Base-by-base conservation (phyloP, 2,797 vertebrate species). In the Phoeniculus purpureus region DNA sequence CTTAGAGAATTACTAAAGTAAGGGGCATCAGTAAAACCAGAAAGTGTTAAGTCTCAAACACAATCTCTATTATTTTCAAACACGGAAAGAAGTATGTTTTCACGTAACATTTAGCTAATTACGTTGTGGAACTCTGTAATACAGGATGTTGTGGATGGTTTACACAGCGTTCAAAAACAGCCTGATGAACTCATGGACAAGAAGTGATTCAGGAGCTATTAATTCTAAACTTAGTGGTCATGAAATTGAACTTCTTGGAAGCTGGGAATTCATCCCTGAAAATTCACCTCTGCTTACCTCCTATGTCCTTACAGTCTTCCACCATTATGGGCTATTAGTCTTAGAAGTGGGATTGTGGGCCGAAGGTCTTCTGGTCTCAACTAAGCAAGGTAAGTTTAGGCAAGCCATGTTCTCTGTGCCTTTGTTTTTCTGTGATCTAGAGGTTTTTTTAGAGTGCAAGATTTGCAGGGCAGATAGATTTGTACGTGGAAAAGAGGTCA, bases 401-500 rank as follows among this genome's bases (percentile, higher is more conserved):
- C 9, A 81, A 81, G 18, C 10, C 9, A n/a, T 9, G 22, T 34
- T 85, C 9, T 45, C 16, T 0, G 0, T 21, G 9, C 40, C 3
- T 10, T 73, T 75, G 7, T 7, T 74, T 76, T 72, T 65, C 13
- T 47, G 22, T 74, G 34, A 59, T 61, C 10, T 21, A 80, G 12
- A 60, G 29, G 8, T 60, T 23, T 59, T 59, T 55, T 17, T 2
- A 31, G 6, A 60, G 18, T 67, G 0, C 34, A 58, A 43, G 5
- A 50, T 37, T 32, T 59, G 47, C 18, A 56, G 22, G 29, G 19
- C 5, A 78, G 11, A 21, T 12, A 5, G 13, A 37, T 34, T 58
- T 73, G 9, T 51, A 8, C 0, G 2, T 10, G 26, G 34, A 5
- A 72, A 8, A 27, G 11, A 8, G 8, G 11, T 32, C 40, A 50